Conservation (phyloP, 30 jellyfish, hydroid and myxozoan species). For the Aurelia coerulea region DNA sequence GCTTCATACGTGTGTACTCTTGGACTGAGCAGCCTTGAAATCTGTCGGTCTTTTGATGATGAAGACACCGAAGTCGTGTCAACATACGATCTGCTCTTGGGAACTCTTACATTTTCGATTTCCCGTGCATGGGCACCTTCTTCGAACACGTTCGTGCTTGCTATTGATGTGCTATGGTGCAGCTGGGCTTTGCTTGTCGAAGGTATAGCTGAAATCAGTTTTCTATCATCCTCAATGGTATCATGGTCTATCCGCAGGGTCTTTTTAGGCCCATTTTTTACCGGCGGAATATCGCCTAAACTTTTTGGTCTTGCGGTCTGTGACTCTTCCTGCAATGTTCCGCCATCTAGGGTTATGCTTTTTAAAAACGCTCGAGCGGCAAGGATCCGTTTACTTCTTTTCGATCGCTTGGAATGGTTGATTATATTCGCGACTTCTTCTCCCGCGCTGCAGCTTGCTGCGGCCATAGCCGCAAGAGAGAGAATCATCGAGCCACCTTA, state of each 20-base stretch:
- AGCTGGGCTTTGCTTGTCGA: constrained; percentile 19
- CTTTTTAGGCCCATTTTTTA: background rate
- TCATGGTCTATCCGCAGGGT: background rate
- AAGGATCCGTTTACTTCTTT: constrained; percentile 35
- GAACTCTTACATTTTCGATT: background rate
- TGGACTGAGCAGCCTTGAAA: background rate
- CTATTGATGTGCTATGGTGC: constrained; percentile 61
- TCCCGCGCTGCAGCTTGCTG: constrained; percentile 22
- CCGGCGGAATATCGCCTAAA: background rate
- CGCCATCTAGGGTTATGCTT: constrained; percentile 48
- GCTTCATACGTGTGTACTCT: constrained; percentile 3
- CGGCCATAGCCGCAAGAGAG: constrained; percentile 53
- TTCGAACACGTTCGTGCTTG: constrained; percentile 40
- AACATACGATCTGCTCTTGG: constrained; percentile 45
- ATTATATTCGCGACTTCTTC: background rate
- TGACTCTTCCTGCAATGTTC: background rate
- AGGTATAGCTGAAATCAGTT: constrained; percentile 46
- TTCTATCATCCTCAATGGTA: constrained; percentile 36
- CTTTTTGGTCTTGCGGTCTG: background rate
- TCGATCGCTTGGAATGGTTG: constrained; percentile 33
- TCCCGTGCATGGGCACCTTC: background rate
- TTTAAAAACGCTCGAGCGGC: constrained; percentile 70
- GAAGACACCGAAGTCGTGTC: constrained; percentile 1
- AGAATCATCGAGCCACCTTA: constrained; percentile 20
- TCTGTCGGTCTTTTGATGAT: constrained; percentile 8